Conservation (phyloP, 2,797 vertebrate species). For the Acrossocheilus wenchowensis region DNA sequence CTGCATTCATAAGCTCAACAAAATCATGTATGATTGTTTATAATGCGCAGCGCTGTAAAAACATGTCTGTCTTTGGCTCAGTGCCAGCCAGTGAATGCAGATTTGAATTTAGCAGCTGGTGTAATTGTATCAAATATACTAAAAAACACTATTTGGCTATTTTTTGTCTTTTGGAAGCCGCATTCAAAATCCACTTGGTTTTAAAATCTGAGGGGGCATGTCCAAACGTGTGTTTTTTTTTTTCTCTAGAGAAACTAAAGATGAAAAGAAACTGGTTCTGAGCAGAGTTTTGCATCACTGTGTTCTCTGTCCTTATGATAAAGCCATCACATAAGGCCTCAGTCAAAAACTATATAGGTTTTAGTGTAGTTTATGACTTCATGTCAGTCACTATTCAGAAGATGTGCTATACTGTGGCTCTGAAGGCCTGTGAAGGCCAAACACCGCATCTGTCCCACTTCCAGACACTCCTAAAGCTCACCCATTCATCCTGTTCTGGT, state of each 20-base stretch:
- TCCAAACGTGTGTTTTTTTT: not conserved
- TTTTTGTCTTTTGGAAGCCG: no score
- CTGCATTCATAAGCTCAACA: no score
- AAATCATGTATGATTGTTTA: no score
- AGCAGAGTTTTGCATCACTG: not conserved
- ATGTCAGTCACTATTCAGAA: not conserved
- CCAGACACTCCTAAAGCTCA: slow-evolving; percentile 33
- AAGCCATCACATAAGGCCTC: not conserved
- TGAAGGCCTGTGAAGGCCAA: not conserved
- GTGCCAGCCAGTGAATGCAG: no score
- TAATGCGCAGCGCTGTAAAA: no score
- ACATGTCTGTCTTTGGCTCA: no score
- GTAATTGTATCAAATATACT: no score
- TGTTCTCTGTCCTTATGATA: slow-evolving; percentile 5
- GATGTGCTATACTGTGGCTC: not conserved
- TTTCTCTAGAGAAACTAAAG: not conserved
- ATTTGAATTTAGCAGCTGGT: no score
- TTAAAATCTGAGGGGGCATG: no score
- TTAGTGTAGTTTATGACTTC: not conserved
- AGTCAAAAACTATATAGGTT: not conserved
- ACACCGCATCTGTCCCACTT: not conserved
- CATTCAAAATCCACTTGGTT: no score
- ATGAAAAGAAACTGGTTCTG: not conserved
- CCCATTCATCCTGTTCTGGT: slow-evolving; percentile 44
- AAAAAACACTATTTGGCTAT: no score